Evolutionary conservation across 2,888 invertebrate genomes (phyloP).

Genomic region (Plutella xylostella): DNA sequence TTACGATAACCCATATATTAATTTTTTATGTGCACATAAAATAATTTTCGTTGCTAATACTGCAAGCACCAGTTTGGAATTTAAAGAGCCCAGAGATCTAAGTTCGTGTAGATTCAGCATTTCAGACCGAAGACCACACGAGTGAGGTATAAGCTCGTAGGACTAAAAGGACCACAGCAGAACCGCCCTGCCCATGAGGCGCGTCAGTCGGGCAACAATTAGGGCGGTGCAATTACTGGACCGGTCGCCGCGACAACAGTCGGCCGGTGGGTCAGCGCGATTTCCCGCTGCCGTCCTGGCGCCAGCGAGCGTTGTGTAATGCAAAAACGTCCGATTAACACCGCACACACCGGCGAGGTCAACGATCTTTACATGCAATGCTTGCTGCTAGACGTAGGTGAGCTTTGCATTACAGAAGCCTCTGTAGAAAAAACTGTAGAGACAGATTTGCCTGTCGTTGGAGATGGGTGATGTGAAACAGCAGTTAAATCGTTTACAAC

Average conservation of each 20-base stretch:
- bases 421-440: no score
- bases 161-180: neutral
- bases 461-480: no score
- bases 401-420: no score
- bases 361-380: constrained; percentile 23
- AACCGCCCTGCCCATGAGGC: constrained; percentile 8
- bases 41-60: no score
- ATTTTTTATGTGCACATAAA: no score
- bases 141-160: neutral
- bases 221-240: constrained; percentile 62
- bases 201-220: constrained; percentile 33
- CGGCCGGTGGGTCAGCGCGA: constrained; percentile 62
- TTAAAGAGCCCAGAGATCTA: no score
- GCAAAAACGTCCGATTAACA: constrained; percentile 40
- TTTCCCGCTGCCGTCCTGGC: constrained; percentile 31
- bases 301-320: constrained; percentile 46
- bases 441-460: no score
- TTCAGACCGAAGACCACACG: neutral
- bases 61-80: no score
- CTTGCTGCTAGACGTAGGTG: no score
- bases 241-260: constrained; percentile 38
- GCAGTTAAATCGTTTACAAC: no score
- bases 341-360: constrained; percentile 49
- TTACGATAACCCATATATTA: no score
- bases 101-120: no score